Evolutionary conservation across 1,140 invertebrate species (phyloP).

Genomic region (Leguminivora glycinivorella): DNA sequence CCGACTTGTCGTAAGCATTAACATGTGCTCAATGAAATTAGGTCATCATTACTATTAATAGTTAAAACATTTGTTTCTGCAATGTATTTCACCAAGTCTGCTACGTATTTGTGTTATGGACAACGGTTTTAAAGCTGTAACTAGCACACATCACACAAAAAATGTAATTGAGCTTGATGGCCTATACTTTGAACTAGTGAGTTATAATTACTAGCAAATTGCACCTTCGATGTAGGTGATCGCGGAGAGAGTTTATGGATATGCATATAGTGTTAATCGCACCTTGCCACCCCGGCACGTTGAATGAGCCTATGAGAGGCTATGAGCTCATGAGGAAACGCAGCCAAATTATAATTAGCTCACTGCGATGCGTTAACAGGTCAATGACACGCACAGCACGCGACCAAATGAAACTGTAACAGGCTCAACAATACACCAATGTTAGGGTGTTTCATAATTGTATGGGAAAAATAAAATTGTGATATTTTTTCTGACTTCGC

Average conservation of each 20-base stretch:
- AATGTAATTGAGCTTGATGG: conserved; percentile 11
- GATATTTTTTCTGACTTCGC: no score
- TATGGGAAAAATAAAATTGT: no score
- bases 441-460: no score
- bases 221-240: conserved; percentile 17
- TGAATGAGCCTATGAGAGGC: neutral
- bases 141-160: conserved; percentile 8
- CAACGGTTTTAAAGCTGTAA: neutral
- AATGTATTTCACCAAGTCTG: neutral
- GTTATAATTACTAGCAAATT: conserved; percentile 20
- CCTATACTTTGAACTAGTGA: conserved; percentile 8
- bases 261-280: neutral
- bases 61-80: neutral
- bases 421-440: conserved; percentile 37
- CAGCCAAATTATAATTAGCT: conserved; percentile 64
- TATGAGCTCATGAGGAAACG: conserved; percentile 40
- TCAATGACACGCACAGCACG: conserved; percentile 60
- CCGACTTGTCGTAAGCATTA: conserved; percentile 1
- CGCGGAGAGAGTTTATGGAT: conserved; percentile 16
- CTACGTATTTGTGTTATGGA: neutral
- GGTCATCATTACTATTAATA: conserved; percentile 18
- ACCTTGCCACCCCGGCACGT: neutral
- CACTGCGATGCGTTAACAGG: conserved; percentile 66
- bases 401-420: conserved; percentile 51
- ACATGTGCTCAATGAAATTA: conserved; percentile 1